Base-by-base conservation (phyloP, 2,113 vertebrate species). In the Machaerirhynchus nigripectus region DNA sequence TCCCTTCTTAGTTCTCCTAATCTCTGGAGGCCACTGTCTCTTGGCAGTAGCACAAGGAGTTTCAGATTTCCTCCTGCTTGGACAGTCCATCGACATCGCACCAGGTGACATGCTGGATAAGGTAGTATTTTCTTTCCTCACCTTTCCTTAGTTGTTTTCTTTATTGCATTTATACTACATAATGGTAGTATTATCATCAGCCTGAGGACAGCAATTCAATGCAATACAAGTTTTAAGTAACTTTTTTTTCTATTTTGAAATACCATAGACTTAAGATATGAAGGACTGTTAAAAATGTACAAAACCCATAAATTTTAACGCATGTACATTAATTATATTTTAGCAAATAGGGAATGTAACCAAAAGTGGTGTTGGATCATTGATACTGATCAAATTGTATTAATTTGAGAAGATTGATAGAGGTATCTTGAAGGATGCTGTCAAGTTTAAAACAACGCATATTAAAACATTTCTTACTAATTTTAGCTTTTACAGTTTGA, bases 11-110 rank as follows among this genome's bases (percentile, higher is more conserved):
- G 99, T 99, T 15, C 98, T 99, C 71, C 95, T 99, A 1, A 92
- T 99, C 42, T 99, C 99, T 6, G 99, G 99, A 22, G 99, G 99
- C 35, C 99, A 99, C 95, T 98, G 99, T 17, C 98, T 99, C 6
- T 96, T 99, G 46, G 99, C 99, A 9, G 92, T 99, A 87, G 99
- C 98, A 31, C 98, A 74, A 63, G 99, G 98, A 37, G 97, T 99
- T 39, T 98, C 99, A 19, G 98, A 99, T 97, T 99, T 99, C 81
- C 98, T 99, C 82, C 98, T 99, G 53, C 98, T 99, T 46, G 99
- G 99, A 67, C 98, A 98, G 87, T 95, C 98, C 27, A 69, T 99
- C 59, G 99, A 99, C 76, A 98, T 98, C 87, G 99, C 99, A 30
- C 99, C 99, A 0, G 99, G 99, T 27, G 99, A 99, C 73, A 98